phyloP scores from a whole-genome alignment of 2,888 invertebrate genomes.

The Erannis defoliaria region DNA sequence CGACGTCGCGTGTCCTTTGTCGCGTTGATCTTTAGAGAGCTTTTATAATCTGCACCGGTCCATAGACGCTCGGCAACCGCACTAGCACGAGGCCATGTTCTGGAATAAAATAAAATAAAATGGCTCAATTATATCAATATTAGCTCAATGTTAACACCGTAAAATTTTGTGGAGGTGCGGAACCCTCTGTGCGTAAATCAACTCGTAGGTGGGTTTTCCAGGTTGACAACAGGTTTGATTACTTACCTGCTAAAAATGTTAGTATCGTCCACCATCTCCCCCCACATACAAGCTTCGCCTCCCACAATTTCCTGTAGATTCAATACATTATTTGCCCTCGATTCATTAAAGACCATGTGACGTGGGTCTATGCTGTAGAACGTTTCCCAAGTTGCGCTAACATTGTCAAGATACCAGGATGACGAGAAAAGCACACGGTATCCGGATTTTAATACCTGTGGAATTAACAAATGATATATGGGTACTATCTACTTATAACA shows the following conservation, averaged over 20 bases:
- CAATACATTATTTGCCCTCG: too few relatives aligned
- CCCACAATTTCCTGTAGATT: neutral
- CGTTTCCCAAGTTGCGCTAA: neutral
- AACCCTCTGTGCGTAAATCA: too few relatives aligned
- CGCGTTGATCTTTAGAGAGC: neutral
- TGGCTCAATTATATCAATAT: neutral
- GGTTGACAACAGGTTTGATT: neutral
- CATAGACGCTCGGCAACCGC: constrained; percentile 5
- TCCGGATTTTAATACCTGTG: constrained; percentile 1
- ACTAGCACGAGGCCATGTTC: constrained; percentile 2
- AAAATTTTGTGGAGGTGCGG: too few relatives aligned
- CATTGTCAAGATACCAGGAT: neutral
- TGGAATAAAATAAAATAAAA: too few relatives aligned
- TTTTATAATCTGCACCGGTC: neutral
- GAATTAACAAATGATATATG: neutral
- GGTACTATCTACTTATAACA: neutral
- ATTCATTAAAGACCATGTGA: neutral
- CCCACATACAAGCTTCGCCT: constrained; percentile 9
- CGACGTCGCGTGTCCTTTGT: neutral
- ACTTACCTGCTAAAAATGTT: constrained; percentile 3
- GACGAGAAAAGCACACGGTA: neutral
- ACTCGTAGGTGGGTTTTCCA: too few relatives aligned
- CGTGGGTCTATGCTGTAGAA: neutral
- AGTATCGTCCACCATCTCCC: constrained; percentile 3
- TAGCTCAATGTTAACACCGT: too few relatives aligned